Percentiles rank a stretch among this genome's conserved stretches.
These are phyloP conservation scores for Nannoperca australis DNA, from an alignment of 2,797 vertebrate genomes.

Conservation along the genomic window DNA sequence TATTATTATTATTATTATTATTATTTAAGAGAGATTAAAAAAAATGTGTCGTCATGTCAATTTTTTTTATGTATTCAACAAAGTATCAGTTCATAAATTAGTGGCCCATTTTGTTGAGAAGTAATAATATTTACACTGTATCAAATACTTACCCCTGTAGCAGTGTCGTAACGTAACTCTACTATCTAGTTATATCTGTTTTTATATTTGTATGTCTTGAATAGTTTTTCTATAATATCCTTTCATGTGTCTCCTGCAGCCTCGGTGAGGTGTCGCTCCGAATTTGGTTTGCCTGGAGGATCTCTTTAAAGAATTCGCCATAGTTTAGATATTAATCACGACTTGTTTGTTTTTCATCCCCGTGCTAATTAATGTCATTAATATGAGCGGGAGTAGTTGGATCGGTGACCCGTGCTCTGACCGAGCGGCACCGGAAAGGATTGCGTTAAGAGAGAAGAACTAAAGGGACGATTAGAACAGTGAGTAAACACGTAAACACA, in stretches of 20 bases:
- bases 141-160: neutral
- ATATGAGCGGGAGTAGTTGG: conserved; percentile 73
- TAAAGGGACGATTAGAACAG: conserved; percentile 82
- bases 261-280: conserved; percentile 37
- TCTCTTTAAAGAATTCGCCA: conserved; percentile 68
- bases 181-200: neutral
- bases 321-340: conserved; percentile 75
- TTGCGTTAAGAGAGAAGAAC: conserved; percentile 83
- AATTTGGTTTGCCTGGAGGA: conserved; percentile 39
- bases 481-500: conserved; percentile 85
- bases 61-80: neutral
- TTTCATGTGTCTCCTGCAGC: conserved; percentile 11
- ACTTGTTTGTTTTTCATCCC: conserved; percentile 79
- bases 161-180: neutral
- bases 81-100: neutral
- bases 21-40: neutral
- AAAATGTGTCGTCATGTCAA: neutral
- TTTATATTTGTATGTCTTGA: neutral
- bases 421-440: conserved; percentile 88
- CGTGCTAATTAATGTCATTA: conserved; percentile 85
- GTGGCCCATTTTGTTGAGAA: neutral
- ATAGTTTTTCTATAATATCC: neutral
- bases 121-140: neutral
- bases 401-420: conserved; percentile 82
- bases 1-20: neutral